Evolutionary conservation across 2,888 invertebrate species (phyloP).

Genomic region (Kuschelorhynchus macadamiae): DNA sequence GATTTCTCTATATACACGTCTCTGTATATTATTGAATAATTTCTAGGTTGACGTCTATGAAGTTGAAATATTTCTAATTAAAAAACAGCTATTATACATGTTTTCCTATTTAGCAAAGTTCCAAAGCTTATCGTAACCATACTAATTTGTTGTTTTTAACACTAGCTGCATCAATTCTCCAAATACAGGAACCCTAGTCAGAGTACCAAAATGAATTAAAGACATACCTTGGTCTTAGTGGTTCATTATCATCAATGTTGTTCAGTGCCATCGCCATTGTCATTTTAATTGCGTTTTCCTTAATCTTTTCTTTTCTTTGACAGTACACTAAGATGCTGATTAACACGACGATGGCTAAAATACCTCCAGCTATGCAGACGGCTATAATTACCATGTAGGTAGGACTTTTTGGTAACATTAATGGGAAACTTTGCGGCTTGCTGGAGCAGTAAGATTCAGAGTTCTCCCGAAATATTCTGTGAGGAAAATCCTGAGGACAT

Average conservation of each 20-base stretch:
- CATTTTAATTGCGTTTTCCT: constrained; percentile 90
- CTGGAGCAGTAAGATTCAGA: constrained; percentile 84
- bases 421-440: constrained; percentile 41
- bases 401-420: constrained; percentile 49
- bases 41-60: too few species aligned
- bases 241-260: constrained; percentile 93
- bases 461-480: constrained; percentile 83
- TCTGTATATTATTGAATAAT: too few species aligned
- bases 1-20: too few species aligned
- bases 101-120: too few species aligned
- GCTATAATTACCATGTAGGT: constrained; percentile 52
- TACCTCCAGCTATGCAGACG: constrained; percentile 47
- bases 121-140: too few species aligned
- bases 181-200: too few species aligned
- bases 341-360: constrained; percentile 51
- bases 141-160: too few species aligned
- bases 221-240: constrained; percentile 77
- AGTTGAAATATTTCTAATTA: too few species aligned
- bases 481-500: constrained; percentile 84
- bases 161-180: too few species aligned
- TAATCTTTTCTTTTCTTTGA: constrained; percentile 69
- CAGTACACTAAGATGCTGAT: constrained; percentile 53
- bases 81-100: too few species aligned
- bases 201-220: not conserved
- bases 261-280: constrained; percentile 93